Evolutionary conservation across 2,888 invertebrate species (phyloP).

Genomic region (Bombylius discolor): DNA sequence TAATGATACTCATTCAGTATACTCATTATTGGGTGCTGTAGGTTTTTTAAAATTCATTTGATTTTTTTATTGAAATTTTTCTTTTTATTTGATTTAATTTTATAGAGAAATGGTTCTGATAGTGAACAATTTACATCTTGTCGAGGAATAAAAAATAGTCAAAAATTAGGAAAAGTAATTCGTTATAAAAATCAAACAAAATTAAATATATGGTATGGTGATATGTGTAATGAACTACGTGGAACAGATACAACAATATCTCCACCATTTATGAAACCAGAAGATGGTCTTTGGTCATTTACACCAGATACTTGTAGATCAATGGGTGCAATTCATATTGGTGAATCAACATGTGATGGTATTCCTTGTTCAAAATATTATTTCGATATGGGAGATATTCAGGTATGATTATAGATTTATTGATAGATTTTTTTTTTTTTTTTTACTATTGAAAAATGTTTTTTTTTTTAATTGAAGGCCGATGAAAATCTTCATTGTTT

Average conservation of each 20-base stretch:
- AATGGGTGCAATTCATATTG: conserved; percentile 45
- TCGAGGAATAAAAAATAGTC: conserved; percentile 59
- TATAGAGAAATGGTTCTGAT: neutral
- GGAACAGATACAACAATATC: conserved; percentile 86
- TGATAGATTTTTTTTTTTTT: too few relatives aligned
- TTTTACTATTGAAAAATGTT: too few relatives aligned
- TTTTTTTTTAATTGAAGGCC: neutral
- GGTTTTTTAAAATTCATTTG: conserved; percentile 19
- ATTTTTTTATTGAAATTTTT: too few relatives aligned
- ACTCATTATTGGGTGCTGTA: conserved; percentile 63
- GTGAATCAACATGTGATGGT: conserved; percentile 46
- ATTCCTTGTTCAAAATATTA: conserved; percentile 54
- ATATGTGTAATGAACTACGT: conserved; percentile 56
- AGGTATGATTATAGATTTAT: conserved; percentile 11
- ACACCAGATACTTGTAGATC: conserved; percentile 66
- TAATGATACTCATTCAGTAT: conserved; percentile 50
- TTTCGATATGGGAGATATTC: conserved; percentile 55
- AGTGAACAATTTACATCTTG: conserved; percentile 37
- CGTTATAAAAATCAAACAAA: conserved; percentile 51
- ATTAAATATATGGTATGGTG: conserved; percentile 51
- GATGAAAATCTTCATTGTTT: conserved; percentile 34
- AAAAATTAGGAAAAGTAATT: conserved; percentile 60
- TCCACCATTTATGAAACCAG: conserved; percentile 56
- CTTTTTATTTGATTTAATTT: too few relatives aligned
- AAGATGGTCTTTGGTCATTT: conserved; percentile 55